A percentile compares a stretch with the other conserved stretches of the same genome.
Evolutionary conservation across 2,113 vertebrate species (phyloP).

Genomic region (Petroica traversi): DNA sequence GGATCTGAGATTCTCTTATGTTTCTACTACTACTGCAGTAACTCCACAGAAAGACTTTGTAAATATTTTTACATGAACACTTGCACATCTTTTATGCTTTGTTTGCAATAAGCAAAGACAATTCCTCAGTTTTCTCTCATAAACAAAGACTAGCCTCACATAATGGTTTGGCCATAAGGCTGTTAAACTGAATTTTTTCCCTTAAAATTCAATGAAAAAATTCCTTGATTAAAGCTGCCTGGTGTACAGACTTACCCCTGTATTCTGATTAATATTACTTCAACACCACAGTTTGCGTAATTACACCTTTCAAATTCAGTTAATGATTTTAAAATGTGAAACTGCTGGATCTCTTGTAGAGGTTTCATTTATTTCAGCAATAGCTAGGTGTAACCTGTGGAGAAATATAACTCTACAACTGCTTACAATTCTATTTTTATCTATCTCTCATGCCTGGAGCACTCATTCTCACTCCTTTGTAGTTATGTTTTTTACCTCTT

Average conservation of each 20-base stretch:
- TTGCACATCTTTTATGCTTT: not conserved
- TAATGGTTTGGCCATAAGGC: not conserved
- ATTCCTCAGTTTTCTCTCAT: not conserved
- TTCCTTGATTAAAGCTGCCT: not conserved
- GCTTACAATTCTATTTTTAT: not conserved
- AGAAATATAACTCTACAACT: not conserved
- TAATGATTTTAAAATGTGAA: not conserved
- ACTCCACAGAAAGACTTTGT: not conserved
- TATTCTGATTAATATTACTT: not conserved
- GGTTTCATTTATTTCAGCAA: not conserved
- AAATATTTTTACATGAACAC: not conserved
- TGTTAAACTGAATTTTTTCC: not conserved
- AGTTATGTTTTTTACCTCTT: slow-evolving; percentile 61
- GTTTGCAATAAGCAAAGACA: not conserved
- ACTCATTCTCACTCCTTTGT: not conserved
- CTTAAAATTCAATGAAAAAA: not conserved
- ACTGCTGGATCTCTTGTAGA: not conserved
- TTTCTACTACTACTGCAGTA: not conserved
- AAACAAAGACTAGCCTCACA: not conserved
- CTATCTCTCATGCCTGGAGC: not conserved
- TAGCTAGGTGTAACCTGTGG: not conserved
- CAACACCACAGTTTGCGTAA: not conserved
- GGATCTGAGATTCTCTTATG: not conserved
- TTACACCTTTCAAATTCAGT: not conserved
- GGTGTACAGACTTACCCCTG: not conserved